Percentiles rank a stretch among this genome's conserved stretches.
Evolutionary conservation across 2,797 vertebrate species (phyloP).

Genomic region (Orestias chungarensis): DNA sequence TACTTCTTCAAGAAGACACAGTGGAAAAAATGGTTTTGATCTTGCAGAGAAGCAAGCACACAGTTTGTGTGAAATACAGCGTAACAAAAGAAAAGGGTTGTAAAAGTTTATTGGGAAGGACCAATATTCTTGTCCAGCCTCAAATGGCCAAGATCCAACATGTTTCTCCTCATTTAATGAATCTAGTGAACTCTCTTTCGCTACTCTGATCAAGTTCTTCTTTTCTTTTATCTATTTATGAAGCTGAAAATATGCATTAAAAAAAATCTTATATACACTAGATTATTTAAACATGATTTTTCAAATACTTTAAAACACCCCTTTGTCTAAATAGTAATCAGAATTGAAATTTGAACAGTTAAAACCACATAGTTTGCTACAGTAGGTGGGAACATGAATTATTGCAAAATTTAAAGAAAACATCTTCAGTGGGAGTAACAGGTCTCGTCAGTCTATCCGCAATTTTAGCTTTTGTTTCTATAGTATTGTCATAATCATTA

Average conservation of each 20-base stretch:
- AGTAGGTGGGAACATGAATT: not conserved
- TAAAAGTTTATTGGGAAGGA: conserved; percentile 25
- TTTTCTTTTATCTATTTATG: not conserved
- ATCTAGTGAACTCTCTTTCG: not conserved
- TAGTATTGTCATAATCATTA: too few species aligned
- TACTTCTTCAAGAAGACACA: conserved; percentile 64
- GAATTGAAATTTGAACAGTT: not conserved
- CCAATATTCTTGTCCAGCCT: conserved; percentile 38
- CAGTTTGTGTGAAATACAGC: conserved; percentile 53
- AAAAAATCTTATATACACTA: not conserved
- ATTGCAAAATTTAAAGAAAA: not conserved
- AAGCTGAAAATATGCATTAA: not conserved
- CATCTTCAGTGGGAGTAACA: not conserved
- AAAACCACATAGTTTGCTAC: not conserved
- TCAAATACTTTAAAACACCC: not conserved
- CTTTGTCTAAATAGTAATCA: not conserved
- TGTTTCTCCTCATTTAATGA: conserved; percentile 10
- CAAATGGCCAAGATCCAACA: conserved; percentile 41
- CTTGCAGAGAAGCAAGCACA: conserved; percentile 60
- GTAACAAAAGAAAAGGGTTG: conserved; percentile 25
- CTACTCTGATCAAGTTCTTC: not conserved
- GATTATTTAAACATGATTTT: not conserved
- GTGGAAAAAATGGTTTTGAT: conserved; percentile 51
- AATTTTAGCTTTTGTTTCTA: too few species aligned
- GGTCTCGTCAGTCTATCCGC: too few species aligned